Percentiles rank a stretch among this genome's conserved stretches.
These are phyloP conservation scores for Oceanites oceanicus DNA, from an alignment of 2,113 vertebrate species.

Conservation along the genomic window DNA sequence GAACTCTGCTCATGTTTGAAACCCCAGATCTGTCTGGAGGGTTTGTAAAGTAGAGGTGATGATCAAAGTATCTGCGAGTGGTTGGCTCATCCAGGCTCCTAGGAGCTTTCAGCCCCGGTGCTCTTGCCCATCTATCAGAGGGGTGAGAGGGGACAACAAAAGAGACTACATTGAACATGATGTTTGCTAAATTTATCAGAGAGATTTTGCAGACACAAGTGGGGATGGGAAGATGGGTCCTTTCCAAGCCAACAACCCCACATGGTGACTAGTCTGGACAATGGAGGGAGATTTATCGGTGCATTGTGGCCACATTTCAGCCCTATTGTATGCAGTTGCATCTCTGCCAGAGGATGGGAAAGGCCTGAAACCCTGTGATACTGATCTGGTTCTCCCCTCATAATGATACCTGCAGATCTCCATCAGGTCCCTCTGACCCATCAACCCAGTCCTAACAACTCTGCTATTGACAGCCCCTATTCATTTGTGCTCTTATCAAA, in stretches of 20 bases:
- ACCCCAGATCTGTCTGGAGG: background rate
- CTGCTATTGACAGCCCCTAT: background rate
- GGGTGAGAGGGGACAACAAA: background rate
- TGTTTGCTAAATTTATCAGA: background rate
- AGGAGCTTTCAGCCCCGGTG: background rate
- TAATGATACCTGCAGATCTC: background rate
- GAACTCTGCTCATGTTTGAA: background rate
- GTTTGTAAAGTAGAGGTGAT: background rate
- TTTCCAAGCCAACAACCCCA: background rate
- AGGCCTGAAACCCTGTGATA: background rate
- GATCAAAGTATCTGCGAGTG: background rate
- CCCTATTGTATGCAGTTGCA: background rate
- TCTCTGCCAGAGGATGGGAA: background rate
- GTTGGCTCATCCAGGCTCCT: background rate
- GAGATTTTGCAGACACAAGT: background rate
- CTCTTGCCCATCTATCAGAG: background rate
- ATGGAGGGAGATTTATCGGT: background rate
- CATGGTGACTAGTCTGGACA: background rate
- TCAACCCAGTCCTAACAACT: background rate
- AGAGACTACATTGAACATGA: background rate
- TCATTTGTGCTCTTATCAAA: background rate
- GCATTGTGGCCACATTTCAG: background rate
- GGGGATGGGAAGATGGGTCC: background rate
- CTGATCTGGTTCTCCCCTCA: background rate
- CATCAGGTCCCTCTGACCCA: conserved; percentile 33